These are phyloP conservation scores for Orcinus orca DNA, from an alignment of 2,113 vertebrate species.

Conservation along the genomic window DNA sequence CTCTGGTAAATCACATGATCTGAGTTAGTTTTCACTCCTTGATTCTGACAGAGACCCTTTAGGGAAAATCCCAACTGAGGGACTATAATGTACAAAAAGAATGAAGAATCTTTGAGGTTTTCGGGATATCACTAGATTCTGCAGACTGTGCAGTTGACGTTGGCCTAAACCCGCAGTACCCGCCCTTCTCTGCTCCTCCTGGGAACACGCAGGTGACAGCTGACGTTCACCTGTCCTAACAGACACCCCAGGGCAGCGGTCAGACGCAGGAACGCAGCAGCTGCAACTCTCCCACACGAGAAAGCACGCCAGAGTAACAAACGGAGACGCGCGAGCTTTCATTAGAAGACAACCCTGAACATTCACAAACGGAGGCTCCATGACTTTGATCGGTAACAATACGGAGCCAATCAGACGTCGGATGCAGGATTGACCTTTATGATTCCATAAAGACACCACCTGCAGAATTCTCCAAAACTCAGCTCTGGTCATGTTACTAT, in stretches of 20 bases:
- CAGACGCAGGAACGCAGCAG: background rate
- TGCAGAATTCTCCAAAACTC: background rate
- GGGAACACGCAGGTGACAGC: background rate
- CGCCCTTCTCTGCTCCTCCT: background rate
- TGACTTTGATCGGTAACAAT: rapidly evolving
- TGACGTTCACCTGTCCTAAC: background rate
- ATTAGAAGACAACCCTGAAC: rapidly evolving
- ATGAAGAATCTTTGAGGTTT: background rate
- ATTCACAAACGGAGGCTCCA: background rate
- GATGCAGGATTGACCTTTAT: too few species aligned
- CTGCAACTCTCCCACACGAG: background rate
- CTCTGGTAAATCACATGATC: background rate
- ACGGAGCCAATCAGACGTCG: background rate
- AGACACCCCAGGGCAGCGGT: background rate
- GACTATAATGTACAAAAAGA: background rate
- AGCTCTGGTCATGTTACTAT: rapidly evolving
- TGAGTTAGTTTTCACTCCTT: background rate
- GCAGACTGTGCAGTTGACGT: background rate
- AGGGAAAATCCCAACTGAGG: too few species aligned
- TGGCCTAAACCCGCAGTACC: background rate
- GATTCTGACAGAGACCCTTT: background rate
- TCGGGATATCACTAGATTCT: background rate
- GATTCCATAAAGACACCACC: background rate
- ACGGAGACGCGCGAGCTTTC: background rate
- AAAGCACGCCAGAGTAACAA: background rate